phyloP scores from a whole-genome alignment of 2,797 vertebrate species.

The Acrossocheilus fasciatus region DNA sequence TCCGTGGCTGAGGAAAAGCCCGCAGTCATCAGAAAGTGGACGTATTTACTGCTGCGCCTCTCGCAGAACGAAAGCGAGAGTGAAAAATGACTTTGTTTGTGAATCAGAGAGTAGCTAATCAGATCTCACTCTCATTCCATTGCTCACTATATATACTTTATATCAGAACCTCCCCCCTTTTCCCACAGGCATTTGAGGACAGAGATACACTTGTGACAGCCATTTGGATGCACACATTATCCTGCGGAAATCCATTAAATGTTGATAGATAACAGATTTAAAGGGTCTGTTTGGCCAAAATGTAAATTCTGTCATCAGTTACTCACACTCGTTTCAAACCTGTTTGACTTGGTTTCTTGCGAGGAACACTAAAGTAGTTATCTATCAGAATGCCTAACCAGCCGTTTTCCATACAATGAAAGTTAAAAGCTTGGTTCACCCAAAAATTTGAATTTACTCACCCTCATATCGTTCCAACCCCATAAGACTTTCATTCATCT shows the following conservation, averaged over 20 bases:
- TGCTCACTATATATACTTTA: conserved; percentile 51
- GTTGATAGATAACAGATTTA: conserved; percentile 19
- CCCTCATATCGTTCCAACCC: too few relatives aligned
- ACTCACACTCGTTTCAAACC: not conserved
- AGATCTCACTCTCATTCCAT: conserved; percentile 64
- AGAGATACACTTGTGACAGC: conserved; percentile 33
- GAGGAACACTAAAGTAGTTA: not conserved
- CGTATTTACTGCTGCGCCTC: conserved; percentile 78
- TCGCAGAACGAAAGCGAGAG: conserved; percentile 64
- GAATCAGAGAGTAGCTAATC: conserved; percentile 75
- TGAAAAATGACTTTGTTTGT: conserved; percentile 79
- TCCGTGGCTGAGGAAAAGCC: conserved; percentile 71
- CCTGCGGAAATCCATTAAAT: conserved; percentile 2
- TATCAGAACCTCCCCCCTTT: conserved; percentile 26
- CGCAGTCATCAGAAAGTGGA: conserved; percentile 82
- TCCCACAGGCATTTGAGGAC: conserved; percentile 28
- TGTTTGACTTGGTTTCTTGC: conserved; percentile 14
- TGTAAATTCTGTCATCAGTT: conserved; percentile 18
- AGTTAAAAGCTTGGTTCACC: too few relatives aligned
- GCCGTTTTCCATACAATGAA: not conserved
- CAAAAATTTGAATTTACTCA: too few relatives aligned
- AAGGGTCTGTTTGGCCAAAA: not conserved
- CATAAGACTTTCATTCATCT: not conserved
- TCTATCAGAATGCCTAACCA: conserved; percentile 2
- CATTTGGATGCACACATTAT: conserved; percentile 28